Base-by-base conservation (phyloP, 2,888 invertebrate species). In the Neuroscelio doddi region DNA sequence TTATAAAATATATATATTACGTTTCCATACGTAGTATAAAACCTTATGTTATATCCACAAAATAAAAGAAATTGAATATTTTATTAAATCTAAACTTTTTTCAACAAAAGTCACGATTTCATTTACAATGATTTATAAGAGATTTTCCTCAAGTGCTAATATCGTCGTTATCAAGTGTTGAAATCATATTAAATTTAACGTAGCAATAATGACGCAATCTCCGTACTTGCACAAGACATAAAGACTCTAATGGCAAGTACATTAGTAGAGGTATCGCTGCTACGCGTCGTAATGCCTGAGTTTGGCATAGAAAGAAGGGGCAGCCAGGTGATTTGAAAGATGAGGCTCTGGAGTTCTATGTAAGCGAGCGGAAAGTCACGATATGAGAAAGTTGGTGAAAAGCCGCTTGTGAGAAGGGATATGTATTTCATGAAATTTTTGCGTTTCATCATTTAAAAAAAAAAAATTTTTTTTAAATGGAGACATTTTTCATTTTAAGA, bases 201-300 rank as follows among this genome's bases (percentile, higher is more conserved):
- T 21, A 10, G 10, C 26, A 34, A 50, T 50, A 45, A 36, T 27
- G 15, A 24, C 44, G 27, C 38, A 50, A 49, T 57, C 38, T 45
- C 41, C 45, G 50, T 32, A 42, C 36, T 49, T 29, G 1, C 16
- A 14, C 26, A 42, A 36, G 34, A 62, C 46, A 64, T 50, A 64
- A 68, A 70, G 62, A 53, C 53, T 61, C 73, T 76, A 78, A 78
- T 79, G 75, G 74, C 72, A 73, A 68, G 65, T 70, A 70, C 76
- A 77, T 80, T 78, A 74, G 69, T 5, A 5, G 69, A 69, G 55
- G 65, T 74, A 71, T 74, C 72, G 70, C 67, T 47, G 64, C 21
- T 46, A 9, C 39, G 44, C 45, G 34, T 21, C 42, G 49, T 42
- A 36, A 17, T 26, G 34, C 36, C 44, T 29, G 16, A 42, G 49